A percentile compares a stretch with the other conserved stretches of the same genome.
phyloP scores from a whole-genome alignment of 1,140 invertebrate genomes.

The Globodera rostochiensis region DNA sequence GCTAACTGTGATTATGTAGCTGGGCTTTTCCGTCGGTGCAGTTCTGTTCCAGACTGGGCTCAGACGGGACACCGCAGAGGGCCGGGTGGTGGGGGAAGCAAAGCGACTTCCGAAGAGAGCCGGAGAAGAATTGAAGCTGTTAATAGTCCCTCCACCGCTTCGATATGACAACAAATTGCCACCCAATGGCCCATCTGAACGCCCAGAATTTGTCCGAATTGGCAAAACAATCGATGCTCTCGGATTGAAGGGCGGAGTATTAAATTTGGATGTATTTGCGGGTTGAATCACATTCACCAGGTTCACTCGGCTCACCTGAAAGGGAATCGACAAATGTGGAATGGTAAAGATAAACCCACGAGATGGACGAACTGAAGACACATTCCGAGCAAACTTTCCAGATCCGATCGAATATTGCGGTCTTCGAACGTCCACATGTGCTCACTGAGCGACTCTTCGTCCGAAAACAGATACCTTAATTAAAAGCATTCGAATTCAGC shows the following conservation, averaged over 20 bases:
- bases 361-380: conserved; percentile 41
- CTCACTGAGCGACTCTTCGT: conserved; percentile 13
- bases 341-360: conserved; percentile 23
- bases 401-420: conserved; percentile 21
- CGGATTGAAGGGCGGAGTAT: background rate
- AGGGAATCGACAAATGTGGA: background rate
- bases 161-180: conserved; percentile 4
- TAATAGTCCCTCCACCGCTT: background rate
- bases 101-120: background rate
- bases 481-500: no score
- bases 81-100: background rate
- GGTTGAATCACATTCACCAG: conserved; percentile 6
- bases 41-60: background rate
- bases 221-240: background rate
- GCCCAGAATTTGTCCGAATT: background rate
- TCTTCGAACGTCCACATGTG: conserved; percentile 21
- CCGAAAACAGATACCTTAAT: conserved; percentile 26
- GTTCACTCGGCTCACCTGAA: conserved; percentile 8
- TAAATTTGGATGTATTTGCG: background rate
- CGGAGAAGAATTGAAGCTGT: background rate
- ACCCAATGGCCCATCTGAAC: background rate
- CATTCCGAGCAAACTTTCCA: conserved; percentile 38
- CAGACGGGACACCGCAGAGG: background rate
- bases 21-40: background rate
- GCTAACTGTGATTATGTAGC: background rate